Percentiles rank a stretch among this genome's conserved stretches.
Evolutionary conservation across 2,888 invertebrate genomes (phyloP).

Genomic region (Glyphotaelius pellucidus): DNA sequence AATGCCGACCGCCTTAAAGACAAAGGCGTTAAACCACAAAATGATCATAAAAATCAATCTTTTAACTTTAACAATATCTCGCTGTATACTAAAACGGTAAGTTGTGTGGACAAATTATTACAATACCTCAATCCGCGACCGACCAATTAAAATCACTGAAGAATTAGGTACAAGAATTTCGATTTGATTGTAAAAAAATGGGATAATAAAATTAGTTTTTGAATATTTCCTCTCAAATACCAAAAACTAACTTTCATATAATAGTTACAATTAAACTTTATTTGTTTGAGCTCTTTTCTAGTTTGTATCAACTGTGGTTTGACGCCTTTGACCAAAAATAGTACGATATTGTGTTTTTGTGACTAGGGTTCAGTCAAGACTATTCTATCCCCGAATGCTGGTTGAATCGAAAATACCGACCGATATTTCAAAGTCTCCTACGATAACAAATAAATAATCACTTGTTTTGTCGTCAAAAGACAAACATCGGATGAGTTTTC

Average conservation of each 20-base stretch:
- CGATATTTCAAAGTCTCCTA: neutral
- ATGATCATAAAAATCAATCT: neutral
- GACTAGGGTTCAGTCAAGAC: neutral
- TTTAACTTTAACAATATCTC: neutral
- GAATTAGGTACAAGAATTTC: neutral
- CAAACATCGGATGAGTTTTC: neutral
- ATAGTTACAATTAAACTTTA: neutral
- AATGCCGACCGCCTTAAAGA: neutral
- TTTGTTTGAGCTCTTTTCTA: neutral
- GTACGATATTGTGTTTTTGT: neutral
- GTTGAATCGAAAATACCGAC: neutral
- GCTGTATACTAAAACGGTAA: neutral
- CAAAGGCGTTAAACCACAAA: slow-evolving; percentile 2
- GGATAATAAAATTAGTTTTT: neutral
- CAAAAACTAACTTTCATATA: neutral
- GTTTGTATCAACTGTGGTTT: neutral
- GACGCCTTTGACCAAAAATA: slow-evolving; percentile 2
- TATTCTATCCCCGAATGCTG: neutral
- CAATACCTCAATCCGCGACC: neutral
- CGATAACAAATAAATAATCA: neutral
- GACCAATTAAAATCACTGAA: neutral
- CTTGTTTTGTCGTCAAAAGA: neutral
- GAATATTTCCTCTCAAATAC: too few relatives aligned
- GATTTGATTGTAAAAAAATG: neutral
- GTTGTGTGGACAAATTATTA: neutral